A percentile compares a stretch with the other conserved stretches of the same genome.
phyloP scores from a whole-genome alignment of 23 tunicate species.

The Styela plicata region DNA sequence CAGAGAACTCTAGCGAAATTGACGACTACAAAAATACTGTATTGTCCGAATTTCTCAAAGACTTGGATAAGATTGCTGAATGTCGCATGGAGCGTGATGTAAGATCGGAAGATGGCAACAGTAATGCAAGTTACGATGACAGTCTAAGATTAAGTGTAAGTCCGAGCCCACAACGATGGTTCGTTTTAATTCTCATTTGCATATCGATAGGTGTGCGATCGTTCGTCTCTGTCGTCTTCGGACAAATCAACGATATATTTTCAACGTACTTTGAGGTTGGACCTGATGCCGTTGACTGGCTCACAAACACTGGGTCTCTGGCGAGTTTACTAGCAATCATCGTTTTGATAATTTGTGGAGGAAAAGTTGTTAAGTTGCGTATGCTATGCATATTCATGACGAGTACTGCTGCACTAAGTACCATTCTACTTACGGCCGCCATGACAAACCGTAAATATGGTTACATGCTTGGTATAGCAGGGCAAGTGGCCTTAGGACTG shows the following conservation, averaged over 20 bases:
- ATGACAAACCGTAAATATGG: slow-evolving; percentile 33
- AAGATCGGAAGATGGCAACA: background rate
- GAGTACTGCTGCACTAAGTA: slow-evolving; percentile 31
- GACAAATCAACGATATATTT: slow-evolving; percentile 69
- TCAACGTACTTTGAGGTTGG: slow-evolving; percentile 36
- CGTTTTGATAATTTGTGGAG: slow-evolving; percentile 32
- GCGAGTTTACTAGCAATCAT: slow-evolving; percentile 36
- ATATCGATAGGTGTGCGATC: slow-evolving; percentile 45
- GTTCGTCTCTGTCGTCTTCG: slow-evolving; percentile 69
- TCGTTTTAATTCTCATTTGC: slow-evolving; percentile 32
- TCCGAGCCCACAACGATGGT: slow-evolving; percentile 32
- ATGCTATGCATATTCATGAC: slow-evolving; percentile 48
- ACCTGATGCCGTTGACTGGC: slow-evolving; percentile 60
- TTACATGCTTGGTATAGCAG: slow-evolving; percentile 38
- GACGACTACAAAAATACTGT: background rate
- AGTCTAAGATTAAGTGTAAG: background rate
- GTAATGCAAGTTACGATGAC: background rate
- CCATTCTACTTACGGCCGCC: slow-evolving; percentile 40
- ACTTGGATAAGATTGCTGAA: slow-evolving; percentile 13
- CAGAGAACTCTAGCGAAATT: background rate
- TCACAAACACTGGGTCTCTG: slow-evolving; percentile 42
- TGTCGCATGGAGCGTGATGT: background rate
- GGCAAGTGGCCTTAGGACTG: slow-evolving; percentile 57
- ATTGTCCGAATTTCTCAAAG: slow-evolving; percentile 18
- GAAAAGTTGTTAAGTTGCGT: slow-evolving; percentile 29